Evolutionary conservation across 2,888 invertebrate species (phyloP).

Genomic region (Ennomos fuscantarius): DNA sequence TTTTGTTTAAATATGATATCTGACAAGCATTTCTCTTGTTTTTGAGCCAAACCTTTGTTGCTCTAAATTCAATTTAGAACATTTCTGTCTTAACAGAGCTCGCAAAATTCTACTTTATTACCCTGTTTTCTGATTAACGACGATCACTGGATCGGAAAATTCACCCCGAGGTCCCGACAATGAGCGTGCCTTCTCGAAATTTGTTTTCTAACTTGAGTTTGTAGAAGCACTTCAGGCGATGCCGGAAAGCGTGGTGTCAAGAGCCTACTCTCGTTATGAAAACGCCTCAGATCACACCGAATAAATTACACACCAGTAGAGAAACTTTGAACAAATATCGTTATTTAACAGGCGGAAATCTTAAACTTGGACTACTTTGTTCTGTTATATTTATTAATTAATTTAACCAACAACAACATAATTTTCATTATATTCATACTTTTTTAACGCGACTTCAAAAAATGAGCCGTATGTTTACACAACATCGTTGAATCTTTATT

Average conservation of each 20-base stretch:
- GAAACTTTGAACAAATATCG: slow-evolving; percentile 1
- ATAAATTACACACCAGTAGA: slow-evolving; percentile 8
- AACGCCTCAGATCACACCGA: slow-evolving; percentile 24
- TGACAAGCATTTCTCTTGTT: too few relatives aligned
- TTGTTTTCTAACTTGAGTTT: slow-evolving; percentile 33
- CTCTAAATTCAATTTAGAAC: slow-evolving; percentile 13
- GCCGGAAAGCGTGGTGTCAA: slow-evolving; percentile 21
- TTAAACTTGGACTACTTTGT: too few relatives aligned
- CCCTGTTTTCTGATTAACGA: slow-evolving; percentile 36
- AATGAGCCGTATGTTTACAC: too few relatives aligned
- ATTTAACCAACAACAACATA: too few relatives aligned
- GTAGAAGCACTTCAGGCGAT: slow-evolving; percentile 27
- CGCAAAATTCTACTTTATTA: slow-evolving; percentile 33
- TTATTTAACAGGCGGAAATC: too few relatives aligned
- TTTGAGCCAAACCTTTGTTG: background rate
- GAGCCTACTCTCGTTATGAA: slow-evolving; percentile 47
- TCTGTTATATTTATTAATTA: too few relatives aligned
- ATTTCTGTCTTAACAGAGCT: slow-evolving; percentile 11
- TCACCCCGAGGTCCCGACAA: slow-evolving; percentile 27
- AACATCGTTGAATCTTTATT: too few relatives aligned
- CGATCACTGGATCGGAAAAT: slow-evolving; percentile 35
- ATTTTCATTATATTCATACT: too few relatives aligned
- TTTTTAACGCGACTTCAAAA: too few relatives aligned
- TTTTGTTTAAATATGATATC: too few relatives aligned
- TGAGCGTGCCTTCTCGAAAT: slow-evolving; percentile 29